Conservation (phyloP, 2,113 vertebrate species). For the Oreochromis tanganicae region DNA sequence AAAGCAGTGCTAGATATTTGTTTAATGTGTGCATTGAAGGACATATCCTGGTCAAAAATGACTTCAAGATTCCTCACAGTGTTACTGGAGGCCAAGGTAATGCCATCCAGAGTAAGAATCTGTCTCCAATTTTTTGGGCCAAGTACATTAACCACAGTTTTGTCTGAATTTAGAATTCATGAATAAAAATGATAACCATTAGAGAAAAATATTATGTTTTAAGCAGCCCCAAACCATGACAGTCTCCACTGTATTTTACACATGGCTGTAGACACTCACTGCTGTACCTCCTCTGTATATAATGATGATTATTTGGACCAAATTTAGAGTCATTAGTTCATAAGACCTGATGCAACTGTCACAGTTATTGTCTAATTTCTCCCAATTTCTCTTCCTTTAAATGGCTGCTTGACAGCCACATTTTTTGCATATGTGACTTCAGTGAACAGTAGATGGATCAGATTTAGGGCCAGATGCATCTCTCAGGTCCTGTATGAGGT, state of each 20-base stretch:
- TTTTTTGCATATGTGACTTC: not conserved
- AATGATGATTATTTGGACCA: not conserved
- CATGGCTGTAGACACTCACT: not conserved
- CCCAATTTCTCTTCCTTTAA: not conserved
- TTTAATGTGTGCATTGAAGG: not conserved
- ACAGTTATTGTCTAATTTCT: not conserved
- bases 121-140: not conserved
- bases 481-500: fast-evolving
- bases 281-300: not conserved
- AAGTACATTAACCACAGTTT: not conserved
- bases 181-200: not conserved
- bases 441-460: not conserved
- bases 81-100: too few species aligned
- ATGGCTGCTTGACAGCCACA: not conserved
- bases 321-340: not conserved
- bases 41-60: not conserved
- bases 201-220: not conserved
- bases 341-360: not conserved
- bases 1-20: not conserved
- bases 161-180: not conserved
- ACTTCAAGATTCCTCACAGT: too few species aligned
- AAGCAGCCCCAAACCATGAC: not conserved
- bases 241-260: not conserved
- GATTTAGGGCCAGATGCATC: not conserved
- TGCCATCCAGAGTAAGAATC: too few species aligned